A percentile compares a stretch with the other conserved stretches of the same genome.
Evolutionary conservation across 2,888 invertebrate species (phyloP).

Genomic region (Creontiades dilutus): DNA sequence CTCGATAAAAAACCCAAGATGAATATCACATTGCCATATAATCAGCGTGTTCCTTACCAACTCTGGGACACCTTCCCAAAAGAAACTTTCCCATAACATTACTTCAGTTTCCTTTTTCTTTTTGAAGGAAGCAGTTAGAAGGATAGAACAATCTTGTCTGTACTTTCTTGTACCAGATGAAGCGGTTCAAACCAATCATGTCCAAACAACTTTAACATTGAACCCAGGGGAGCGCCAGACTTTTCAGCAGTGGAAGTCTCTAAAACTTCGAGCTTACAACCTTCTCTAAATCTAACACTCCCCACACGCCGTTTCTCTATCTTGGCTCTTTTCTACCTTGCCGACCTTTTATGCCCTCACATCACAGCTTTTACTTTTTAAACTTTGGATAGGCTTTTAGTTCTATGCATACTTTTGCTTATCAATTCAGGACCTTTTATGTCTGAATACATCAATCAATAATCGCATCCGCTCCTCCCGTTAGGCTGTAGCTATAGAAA

Average conservation of each 20-base stretch:
- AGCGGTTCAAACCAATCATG: conserved; percentile 57
- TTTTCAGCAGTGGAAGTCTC: conserved; percentile 34
- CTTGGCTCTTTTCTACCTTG: background rate
- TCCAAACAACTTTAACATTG: conserved; percentile 37
- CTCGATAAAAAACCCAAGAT: too few relatives aligned
- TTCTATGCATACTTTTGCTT: too few relatives aligned
- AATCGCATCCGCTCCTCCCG: too few relatives aligned
- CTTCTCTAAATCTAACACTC: conserved; percentile 28
- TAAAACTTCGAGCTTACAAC: conserved; percentile 25
- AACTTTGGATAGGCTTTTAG: too few relatives aligned
- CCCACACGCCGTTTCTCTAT: background rate
- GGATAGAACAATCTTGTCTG: background rate
- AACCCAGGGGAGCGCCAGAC: conserved; percentile 43
- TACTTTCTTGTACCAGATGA: conserved; percentile 31
- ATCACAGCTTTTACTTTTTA: too few relatives aligned
- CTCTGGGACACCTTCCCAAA: background rate
- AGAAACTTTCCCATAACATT: background rate
- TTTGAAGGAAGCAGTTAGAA: background rate
- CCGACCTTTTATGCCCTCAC: background rate
- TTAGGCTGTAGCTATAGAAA: too few relatives aligned
- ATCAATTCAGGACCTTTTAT: too few relatives aligned
- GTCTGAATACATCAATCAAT: too few relatives aligned
- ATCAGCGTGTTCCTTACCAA: background rate
- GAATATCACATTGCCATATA: background rate
- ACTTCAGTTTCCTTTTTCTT: background rate